These are phyloP conservation scores for Watsonalla binaria DNA, from an alignment of 2,888 invertebrate species.

Conservation along the genomic window DNA sequence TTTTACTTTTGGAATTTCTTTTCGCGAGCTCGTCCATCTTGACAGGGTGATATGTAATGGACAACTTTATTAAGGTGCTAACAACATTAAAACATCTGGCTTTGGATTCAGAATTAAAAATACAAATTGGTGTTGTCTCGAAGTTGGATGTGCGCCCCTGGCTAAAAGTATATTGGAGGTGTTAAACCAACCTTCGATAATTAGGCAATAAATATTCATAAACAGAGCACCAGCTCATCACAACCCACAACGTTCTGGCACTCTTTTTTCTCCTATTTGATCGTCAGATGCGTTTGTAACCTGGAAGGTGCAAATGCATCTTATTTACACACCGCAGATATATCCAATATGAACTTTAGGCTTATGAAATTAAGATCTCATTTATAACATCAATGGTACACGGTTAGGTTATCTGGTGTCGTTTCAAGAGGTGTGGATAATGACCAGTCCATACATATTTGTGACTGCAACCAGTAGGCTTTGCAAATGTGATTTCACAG, in stretches of 20 bases:
- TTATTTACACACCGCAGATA: background rate
- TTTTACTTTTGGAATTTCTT: constrained; percentile 13
- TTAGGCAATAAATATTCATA: constrained; percentile 76
- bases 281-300: constrained; percentile 44
- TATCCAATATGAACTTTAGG: constrained; percentile 16
- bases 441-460: constrained; percentile 47
- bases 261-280: constrained; percentile 41
- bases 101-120: constrained; percentile 28
- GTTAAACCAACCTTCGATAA: constrained; percentile 59
- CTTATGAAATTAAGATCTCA: constrained; percentile 9
- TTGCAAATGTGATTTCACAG: constrained; percentile 49
- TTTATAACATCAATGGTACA: constrained; percentile 7
- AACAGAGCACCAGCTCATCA: constrained; percentile 54
- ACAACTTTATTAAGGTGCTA: constrained; percentile 49
- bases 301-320: constrained; percentile 15
- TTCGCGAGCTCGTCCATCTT: constrained; percentile 25
- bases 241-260: constrained; percentile 32
- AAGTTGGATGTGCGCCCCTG: constrained; percentile 38
- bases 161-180: constrained; percentile 48
- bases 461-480: constrained; percentile 40
- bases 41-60: constrained; percentile 44
- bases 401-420: constrained; percentile 13
- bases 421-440: constrained; percentile 43
- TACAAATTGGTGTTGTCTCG: constrained; percentile 38
- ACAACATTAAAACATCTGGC: constrained; percentile 33